Evolutionary conservation across 2,113 vertebrate species (phyloP).

Genomic region (Parus major): DNA sequence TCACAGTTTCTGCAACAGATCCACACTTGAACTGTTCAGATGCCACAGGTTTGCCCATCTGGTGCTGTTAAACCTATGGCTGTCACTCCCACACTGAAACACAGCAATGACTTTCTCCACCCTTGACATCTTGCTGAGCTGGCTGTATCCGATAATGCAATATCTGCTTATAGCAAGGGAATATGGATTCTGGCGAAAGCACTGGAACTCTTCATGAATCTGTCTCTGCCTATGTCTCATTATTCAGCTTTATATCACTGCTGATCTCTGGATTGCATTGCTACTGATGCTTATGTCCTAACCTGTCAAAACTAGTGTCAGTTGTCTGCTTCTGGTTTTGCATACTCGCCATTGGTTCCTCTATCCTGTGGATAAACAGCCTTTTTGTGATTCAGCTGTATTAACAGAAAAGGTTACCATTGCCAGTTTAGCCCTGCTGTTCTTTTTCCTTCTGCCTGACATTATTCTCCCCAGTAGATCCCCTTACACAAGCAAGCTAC

Average conservation of each 20-base stretch:
- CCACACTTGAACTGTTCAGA: slow-evolving; percentile 20
- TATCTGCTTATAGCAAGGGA: slow-evolving; percentile 7
- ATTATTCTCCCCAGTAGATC: neutral
- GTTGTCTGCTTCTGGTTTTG: neutral
- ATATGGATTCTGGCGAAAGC: neutral
- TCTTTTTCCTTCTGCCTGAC: neutral
- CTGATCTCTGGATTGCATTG: neutral
- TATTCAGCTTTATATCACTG: slow-evolving; percentile 9
- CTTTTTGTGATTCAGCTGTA: neutral
- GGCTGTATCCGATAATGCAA: neutral
- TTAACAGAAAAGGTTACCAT: neutral
- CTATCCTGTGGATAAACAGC: neutral
- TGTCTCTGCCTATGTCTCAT: neutral
- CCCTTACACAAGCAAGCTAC: neutral
- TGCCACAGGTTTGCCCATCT: slow-evolving; percentile 63
- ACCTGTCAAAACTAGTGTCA: neutral
- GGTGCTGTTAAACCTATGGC: slow-evolving; percentile 12
- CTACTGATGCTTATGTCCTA: neutral
- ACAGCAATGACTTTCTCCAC: slow-evolving; percentile 53
- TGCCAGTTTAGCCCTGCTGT: neutral
- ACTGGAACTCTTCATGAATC: neutral
- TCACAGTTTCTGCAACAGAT: neutral
- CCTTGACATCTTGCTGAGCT: slow-evolving; percentile 59
- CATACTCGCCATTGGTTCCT: neutral
- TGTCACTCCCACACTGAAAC: slow-evolving; percentile 15